Conservation (phyloP, 2,797 vertebrate genomes). For the Mareca strepera region DNA sequence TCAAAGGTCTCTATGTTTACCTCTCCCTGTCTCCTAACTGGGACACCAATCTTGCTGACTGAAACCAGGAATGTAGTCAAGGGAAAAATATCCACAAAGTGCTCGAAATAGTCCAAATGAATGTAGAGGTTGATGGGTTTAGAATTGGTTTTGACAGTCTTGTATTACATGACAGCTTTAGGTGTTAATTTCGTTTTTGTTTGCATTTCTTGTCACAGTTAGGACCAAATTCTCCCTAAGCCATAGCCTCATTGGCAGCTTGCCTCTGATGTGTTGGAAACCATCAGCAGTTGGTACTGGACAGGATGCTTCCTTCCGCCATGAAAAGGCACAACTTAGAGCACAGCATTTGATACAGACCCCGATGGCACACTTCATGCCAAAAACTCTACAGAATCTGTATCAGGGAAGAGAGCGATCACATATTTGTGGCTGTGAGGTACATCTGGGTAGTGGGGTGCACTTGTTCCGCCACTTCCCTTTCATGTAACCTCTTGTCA, state of each 20-base stretch:
- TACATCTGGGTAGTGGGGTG: neutral
- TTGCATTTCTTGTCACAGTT: slow-evolving; percentile 6
- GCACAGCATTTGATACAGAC: neutral
- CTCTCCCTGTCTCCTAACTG: slow-evolving; percentile 32
- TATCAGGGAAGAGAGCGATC: neutral
- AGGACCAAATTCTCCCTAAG: neutral
- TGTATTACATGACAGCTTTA: neutral
- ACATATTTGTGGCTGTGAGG: rapidly evolving
- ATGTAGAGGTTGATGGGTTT: neutral
- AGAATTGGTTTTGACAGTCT: neutral
- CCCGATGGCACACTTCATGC: neutral
- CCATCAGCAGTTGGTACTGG: neutral
- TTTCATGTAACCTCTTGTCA: neutral
- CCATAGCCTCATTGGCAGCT: neutral
- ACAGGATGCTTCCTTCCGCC: neutral
- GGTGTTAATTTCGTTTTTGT: slow-evolving; percentile 27
- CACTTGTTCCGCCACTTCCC: neutral
- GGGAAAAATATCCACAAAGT: slow-evolving; percentile 14
- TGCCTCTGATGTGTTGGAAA: neutral
- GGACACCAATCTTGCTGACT: slow-evolving; percentile 47
- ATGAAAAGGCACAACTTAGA: neutral
- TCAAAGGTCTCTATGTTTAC: slow-evolving; percentile 66
- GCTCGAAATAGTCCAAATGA: neutral
- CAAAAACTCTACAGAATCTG: neutral
- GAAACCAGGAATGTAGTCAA: slow-evolving; percentile 19